phyloP scores from a whole-genome alignment of 2,888 invertebrate species.

The Cephus pulcher region DNA sequence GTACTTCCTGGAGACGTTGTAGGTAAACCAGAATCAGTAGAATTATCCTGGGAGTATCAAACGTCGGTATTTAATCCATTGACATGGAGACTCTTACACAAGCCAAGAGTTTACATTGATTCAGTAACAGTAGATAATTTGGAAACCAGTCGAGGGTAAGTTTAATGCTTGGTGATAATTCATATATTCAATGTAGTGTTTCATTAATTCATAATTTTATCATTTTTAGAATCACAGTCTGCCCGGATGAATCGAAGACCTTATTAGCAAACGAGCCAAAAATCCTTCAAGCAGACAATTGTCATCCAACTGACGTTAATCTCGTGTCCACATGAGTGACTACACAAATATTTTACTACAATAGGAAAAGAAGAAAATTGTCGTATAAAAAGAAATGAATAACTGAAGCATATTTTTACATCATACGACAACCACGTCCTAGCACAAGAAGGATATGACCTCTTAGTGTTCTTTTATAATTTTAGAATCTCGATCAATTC shows the following conservation, averaged over 20 bases:
- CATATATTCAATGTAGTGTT: not conserved
- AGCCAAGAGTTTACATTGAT: constrained; percentile 80
- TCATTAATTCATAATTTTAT: constrained; percentile 8
- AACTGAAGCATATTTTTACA: not conserved
- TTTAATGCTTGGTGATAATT: constrained; percentile 19
- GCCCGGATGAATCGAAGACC: constrained; percentile 75
- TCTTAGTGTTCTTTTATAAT: not conserved
- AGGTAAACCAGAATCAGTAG: constrained; percentile 75
- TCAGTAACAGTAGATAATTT: constrained; percentile 79
- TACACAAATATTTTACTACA: not conserved
- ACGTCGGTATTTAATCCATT: constrained; percentile 84
- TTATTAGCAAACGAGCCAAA: constrained; percentile 75
- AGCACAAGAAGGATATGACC: not conserved
- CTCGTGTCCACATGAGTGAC: constrained; percentile 45
- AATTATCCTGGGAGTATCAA: constrained; percentile 83
- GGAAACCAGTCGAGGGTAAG: constrained; percentile 77
- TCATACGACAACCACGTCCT: not conserved
- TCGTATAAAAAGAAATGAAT: not conserved
- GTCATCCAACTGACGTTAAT: constrained; percentile 47
- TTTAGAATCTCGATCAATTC: not conserved
- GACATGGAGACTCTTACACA: constrained; percentile 83
- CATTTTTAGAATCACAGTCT: constrained; percentile 75
- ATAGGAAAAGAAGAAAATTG: not conserved
- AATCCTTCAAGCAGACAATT: constrained; percentile 58
- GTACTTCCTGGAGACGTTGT: constrained; percentile 78